These are phyloP conservation scores for Liparis tanakae DNA, from an alignment of 2,797 vertebrate genomes.

Conservation along the genomic window DNA sequence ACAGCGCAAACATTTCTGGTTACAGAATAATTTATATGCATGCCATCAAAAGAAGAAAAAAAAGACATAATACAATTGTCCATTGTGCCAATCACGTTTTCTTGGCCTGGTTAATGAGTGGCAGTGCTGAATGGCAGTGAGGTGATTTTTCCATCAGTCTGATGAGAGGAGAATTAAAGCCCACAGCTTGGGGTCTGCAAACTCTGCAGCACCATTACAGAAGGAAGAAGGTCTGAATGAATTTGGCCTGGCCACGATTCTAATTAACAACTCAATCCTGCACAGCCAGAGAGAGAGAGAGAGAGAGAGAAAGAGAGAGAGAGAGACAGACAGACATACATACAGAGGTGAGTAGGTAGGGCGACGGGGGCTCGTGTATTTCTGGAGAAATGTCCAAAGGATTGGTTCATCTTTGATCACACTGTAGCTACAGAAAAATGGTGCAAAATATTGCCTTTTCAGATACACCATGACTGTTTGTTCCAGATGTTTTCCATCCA, in stretches of 20 bases:
- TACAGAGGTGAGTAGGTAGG: neutral
- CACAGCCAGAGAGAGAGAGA: slow-evolving; percentile 59
- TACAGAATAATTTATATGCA: slow-evolving; percentile 50
- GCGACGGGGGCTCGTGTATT: slow-evolving; percentile 48
- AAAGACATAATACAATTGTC: slow-evolving; percentile 67
- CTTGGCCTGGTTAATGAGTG: slow-evolving; percentile 82
- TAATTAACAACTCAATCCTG: slow-evolving; percentile 85
- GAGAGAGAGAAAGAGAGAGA: slow-evolving; percentile 27
- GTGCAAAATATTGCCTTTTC: slow-evolving; percentile 30
- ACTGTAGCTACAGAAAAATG: slow-evolving; percentile 31
- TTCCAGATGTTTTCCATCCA: slow-evolving; percentile 19
- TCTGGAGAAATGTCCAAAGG: slow-evolving; percentile 59
- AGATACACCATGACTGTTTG: slow-evolving; percentile 8
- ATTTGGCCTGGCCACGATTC: slow-evolving; percentile 84
- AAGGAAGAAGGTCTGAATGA: slow-evolving; percentile 82
- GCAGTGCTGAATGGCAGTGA: slow-evolving; percentile 80
- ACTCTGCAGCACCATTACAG: slow-evolving; percentile 75
- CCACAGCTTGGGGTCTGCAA: slow-evolving; percentile 79
- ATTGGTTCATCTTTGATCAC: slow-evolving; percentile 67
- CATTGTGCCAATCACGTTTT: slow-evolving; percentile 80
- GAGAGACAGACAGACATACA: slow-evolving; percentile 14
- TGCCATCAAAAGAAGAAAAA: slow-evolving; percentile 40
- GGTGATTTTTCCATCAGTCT: slow-evolving; percentile 84
- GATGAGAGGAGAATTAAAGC: slow-evolving; percentile 85
- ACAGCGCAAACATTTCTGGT: slow-evolving; percentile 33